phyloP scores from a whole-genome alignment of 2,797 vertebrate genomes.

The Peromyscus attwateri region DNA sequence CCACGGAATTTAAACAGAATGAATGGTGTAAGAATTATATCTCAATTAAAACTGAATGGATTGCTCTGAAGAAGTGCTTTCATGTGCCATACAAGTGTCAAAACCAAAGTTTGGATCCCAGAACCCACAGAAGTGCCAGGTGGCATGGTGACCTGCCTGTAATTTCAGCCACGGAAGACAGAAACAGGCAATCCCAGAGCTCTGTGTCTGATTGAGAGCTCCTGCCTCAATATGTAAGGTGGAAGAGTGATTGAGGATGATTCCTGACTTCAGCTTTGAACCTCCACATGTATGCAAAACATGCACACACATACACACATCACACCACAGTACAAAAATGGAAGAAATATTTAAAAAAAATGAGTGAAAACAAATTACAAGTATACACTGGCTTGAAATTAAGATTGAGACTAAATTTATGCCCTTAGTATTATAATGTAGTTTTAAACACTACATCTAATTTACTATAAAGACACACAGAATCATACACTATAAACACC shows the following conservation, averaged over 20 bases:
- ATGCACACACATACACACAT: neutral
- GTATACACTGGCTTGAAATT: neutral
- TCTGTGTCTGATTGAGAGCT: neutral
- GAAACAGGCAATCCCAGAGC: neutral
- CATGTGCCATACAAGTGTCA: neutral
- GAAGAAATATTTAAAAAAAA: neutral
- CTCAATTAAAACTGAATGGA: constrained; percentile 6
- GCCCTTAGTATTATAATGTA: constrained; percentile 7
- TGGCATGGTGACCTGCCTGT: neutral
- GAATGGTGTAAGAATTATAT: neutral
- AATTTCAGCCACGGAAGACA: neutral
- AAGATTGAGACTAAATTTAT: neutral
- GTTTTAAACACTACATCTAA: neutral
- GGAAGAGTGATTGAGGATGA: neutral
- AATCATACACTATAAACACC: neutral
- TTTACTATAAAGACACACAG: neutral
- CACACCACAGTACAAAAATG: neutral
- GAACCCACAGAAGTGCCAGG: neutral
- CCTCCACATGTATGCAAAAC: neutral
- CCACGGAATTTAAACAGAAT: neutral
- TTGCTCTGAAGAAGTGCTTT: neutral
- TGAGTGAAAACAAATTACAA: neutral
- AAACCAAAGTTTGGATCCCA: neutral
- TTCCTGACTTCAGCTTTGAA: neutral
- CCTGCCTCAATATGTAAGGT: neutral